Percentiles rank a stretch among this genome's conserved stretches.
Conservation (phyloP, 1,140 invertebrate genomes). For the Ceratina calcarata region DNA sequence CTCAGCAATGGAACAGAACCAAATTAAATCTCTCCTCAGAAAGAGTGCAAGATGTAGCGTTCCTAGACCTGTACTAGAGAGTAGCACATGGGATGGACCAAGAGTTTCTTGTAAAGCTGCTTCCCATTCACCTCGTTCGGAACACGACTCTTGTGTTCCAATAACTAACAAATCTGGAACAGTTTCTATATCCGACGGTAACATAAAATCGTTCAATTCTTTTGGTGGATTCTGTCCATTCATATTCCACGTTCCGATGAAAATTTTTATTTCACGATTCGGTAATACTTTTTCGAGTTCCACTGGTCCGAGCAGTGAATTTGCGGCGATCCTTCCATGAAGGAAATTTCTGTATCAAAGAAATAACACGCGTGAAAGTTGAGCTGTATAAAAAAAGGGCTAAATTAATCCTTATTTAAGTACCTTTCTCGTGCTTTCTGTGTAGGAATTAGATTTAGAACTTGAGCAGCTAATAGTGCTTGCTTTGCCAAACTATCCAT, state of each 20-base stretch:
- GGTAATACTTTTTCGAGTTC: conserved; percentile 94
- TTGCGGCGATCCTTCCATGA: conserved; percentile 88
- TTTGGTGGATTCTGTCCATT: conserved; percentile 90
- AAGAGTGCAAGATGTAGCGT: conserved; percentile 93
- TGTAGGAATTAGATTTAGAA: conserved; percentile 89
- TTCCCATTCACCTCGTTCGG: conserved; percentile 94
- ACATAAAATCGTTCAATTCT: conserved; percentile 93
- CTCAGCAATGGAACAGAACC: conserved; percentile 96
- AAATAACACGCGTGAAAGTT: background rate
- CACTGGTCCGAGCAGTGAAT: conserved; percentile 89
- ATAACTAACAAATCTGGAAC: conserved; percentile 95
- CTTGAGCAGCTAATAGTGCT: conserved; percentile 87
- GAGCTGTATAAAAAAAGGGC: conserved; percentile 82
- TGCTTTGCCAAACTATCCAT: conserved; percentile 87
- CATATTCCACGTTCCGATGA: conserved; percentile 98
- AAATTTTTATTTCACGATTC: conserved; percentile 91
- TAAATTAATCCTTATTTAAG: conserved; percentile 2
- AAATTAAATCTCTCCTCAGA: conserved; percentile 93
- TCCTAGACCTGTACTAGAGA: conserved; percentile 81
- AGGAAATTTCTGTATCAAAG: conserved; percentile 85
- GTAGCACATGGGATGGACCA: conserved; percentile 93
- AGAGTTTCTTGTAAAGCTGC: conserved; percentile 94
- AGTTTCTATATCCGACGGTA: conserved; percentile 90
- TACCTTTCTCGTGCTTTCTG: conserved; percentile 89
- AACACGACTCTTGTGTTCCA: conserved; percentile 95